These are phyloP conservation scores for Paramisgurnus dabryanus DNA, from an alignment of 2,113 vertebrate genomes.

Conservation along the genomic window DNA sequence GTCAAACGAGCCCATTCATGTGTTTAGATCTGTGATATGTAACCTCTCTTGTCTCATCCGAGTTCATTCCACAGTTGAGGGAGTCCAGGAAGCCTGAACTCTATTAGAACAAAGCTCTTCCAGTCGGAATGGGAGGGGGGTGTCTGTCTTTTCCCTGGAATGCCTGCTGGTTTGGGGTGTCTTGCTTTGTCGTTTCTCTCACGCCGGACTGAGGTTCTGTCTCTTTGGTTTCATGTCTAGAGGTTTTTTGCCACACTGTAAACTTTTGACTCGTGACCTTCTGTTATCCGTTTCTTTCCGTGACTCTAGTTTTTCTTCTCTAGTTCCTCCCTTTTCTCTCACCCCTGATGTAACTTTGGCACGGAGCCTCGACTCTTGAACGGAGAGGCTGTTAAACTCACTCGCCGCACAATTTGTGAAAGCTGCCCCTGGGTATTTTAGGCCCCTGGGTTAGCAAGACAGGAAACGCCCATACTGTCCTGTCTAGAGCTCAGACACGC, in stretches of 20 bases:
- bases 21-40: background rate
- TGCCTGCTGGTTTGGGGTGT: slow-evolving; percentile 38
- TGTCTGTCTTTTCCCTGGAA: slow-evolving; percentile 47
- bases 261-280: slow-evolving; percentile 40
- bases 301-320: background rate
- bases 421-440: slow-evolving; percentile 50
- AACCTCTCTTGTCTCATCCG: slow-evolving; percentile 30
- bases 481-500: slow-evolving; percentile 24
- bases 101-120: slow-evolving; percentile 55
- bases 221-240: slow-evolving; percentile 21
- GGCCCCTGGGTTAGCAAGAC: slow-evolving; percentile 28
- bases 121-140: slow-evolving; percentile 36
- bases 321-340: background rate
- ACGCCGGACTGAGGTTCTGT: background rate
- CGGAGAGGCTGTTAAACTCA: slow-evolving; percentile 42
- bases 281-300: slow-evolving; percentile 6
- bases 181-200: slow-evolving; percentile 13
- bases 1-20: background rate
- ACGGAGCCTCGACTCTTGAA: slow-evolving; percentile 30
- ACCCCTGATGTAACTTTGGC: slow-evolving; percentile 31
- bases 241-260: slow-evolving; percentile 18
- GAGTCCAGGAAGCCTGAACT: slow-evolving; percentile 49
- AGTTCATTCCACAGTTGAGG: slow-evolving; percentile 30
- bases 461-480: slow-evolving; percentile 47
- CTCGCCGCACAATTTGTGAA: slow-evolving; percentile 46